phyloP scores from a whole-genome alignment of 2,113 vertebrate genomes.

The Dipodomys stephensi region DNA sequence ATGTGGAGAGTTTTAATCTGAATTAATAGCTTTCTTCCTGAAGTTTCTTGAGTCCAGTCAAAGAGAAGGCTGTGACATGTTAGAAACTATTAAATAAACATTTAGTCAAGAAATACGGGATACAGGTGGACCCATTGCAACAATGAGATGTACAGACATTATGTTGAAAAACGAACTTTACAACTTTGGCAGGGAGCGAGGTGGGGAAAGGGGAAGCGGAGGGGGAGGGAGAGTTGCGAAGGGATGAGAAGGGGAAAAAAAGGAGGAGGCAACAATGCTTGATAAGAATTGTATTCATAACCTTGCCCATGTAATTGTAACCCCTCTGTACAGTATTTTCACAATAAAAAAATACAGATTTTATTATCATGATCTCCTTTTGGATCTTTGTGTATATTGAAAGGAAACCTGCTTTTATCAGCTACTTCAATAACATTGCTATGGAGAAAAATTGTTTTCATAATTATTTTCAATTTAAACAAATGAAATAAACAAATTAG shows the following conservation, averaged over 20 bases:
- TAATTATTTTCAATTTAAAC: constrained; percentile 7
- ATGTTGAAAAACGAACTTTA: no score
- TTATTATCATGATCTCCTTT: constrained; percentile 3
- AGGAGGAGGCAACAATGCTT: no score
- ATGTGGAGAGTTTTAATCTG: background rate
- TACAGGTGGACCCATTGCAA: no score
- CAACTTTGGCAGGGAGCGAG: no score
- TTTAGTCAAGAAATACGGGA: background rate
- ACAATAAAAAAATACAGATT: no score
- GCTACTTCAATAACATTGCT: background rate
- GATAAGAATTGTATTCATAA: no score
- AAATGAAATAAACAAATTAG: background rate
- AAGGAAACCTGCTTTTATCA: background rate
- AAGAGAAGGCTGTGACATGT: background rate
- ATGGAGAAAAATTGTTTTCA: background rate
- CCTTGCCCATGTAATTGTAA: no score
- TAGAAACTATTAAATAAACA: background rate
- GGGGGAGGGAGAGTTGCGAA: no score
- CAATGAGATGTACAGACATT: no score
- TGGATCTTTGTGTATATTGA: background rate
- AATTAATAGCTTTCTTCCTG: background rate
- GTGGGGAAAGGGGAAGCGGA: no score
- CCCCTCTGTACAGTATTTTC: no score
- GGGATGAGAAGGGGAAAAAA: no score
- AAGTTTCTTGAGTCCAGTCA: background rate